Base-by-base conservation (phyloP, 2,888 invertebrate genomes). In the Drosophila vallismaia region DNA sequence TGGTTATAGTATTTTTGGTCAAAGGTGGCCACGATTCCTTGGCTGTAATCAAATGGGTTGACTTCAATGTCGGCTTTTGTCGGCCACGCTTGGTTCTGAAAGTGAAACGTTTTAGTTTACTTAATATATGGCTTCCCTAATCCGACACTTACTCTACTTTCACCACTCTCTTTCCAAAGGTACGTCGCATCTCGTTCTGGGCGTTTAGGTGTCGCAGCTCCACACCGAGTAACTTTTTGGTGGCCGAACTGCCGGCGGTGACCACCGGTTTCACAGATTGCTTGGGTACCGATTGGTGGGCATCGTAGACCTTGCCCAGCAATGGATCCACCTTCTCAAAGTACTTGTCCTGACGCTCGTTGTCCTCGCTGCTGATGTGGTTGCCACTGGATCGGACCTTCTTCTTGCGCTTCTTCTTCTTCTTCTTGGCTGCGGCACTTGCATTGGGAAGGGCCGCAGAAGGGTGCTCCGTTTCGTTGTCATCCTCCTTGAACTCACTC, bases 121-220 rank as follows among this genome's bases (percentile, higher is more conserved):
- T 6, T 12, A 12, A 7, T n/a, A 12, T 8, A 12, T 40, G 19
- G 1, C 8, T n/a, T 6, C 31, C 26, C 7, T 6, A 4, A 7
- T 19, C 38, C n/a, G 1, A 2, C 14, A 75, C 88, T 86, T 86
- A 91, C 89, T 95, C 95, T 56, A 94, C 93, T 91, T 95, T 95
- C 24, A 96, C 93, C 56, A 95, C 95, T 91, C 95, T 94, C 19
- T 95, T 94, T 24, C 97, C 96, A 93, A 97, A 97, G 86, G 96
- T 96, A 86, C 94, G 93, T 71, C 95, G 95, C 89, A 97, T 92
- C 92, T 97, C 97, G 92, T 95, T 95, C 75, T 95, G 95, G 9
- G 95, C 94, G 92, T 96, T 96, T 24, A 97, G 92, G 90, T 95
- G 93, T 87, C 95, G 95, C 72, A 94, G 93, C 73, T 95, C 95